Base-by-base conservation (phyloP, 2,797 vertebrate genomes). In the Nasua narica region DNA sequence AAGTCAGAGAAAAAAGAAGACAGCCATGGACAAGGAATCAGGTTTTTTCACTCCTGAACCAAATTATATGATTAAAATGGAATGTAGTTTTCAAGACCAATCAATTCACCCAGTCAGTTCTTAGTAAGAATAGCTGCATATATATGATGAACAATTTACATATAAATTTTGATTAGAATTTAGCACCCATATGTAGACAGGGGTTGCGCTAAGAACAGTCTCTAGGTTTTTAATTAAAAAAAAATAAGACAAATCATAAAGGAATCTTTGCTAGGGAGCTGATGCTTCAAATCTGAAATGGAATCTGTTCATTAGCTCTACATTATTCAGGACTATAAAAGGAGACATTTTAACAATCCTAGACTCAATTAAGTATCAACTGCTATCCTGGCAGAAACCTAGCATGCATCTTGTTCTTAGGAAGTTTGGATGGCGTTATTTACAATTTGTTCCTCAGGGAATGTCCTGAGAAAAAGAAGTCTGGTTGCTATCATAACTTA, bases 41-140 rank as follows among this genome's bases (percentile, higher is more conserved):
- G 32, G 10, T 67, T 90, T 89, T 79, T 86, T 91, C 87, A 97
- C 52, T 96, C 74, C 40, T 82, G 50, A 8, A 58, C 94, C 60
- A 97, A 96, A 72, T 56, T 37, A 92, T 62, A 89, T 97, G 76
- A 98, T 98, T 98, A 97, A 97, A 98, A 98, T 81, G 23, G 85
- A 97, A 96, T 10, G 1, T 25, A 62, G 16, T 1, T 96, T 97
- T 97, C 72, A 96, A 84, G 70, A 67, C n/a, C 92, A 50, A 81
- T 96, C 0, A 0, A 5, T 97, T 97, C 65, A 56, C 7, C 74
- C 74, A 83, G 65, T 79, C 94, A 67, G 6, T 72, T 92, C 46
- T 94, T 92, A 77, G 9, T 76, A 76, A 25, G 48, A 93, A 92
- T 13, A 13, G 72, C 62, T 95, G 13, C 43, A 1, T 87, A 12